Evolutionary conservation across 2,888 invertebrate genomes (phyloP).

Genomic region (Listrodromus nycthemerus): DNA sequence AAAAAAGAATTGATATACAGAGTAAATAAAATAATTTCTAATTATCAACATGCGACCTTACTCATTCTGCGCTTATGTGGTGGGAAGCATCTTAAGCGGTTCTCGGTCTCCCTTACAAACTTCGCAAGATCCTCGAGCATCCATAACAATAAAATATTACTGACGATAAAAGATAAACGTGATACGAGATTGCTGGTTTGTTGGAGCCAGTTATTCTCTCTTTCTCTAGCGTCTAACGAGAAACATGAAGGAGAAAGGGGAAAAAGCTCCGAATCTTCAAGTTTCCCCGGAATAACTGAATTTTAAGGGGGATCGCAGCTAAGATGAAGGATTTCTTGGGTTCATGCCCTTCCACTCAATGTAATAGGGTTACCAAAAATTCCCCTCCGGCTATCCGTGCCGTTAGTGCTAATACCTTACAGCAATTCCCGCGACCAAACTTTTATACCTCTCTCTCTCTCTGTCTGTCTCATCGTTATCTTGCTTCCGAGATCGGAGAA

Average conservation of each 20-base stretch:
- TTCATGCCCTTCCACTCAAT: slow-evolving; percentile 3
- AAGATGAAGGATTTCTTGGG: not conserved
- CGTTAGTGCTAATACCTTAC: not conserved
- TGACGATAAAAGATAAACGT: not conserved
- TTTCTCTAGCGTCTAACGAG: not conserved
- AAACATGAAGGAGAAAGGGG: not conserved
- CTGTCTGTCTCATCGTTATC: not conserved
- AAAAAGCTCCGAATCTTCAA: not conserved
- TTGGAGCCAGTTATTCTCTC: not conserved
- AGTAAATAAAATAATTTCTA: not conserved
- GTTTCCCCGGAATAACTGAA: slow-evolving; percentile 3
- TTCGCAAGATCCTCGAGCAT: not conserved
- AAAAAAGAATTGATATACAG: not conserved
- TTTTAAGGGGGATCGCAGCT: not conserved
- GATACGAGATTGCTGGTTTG: not conserved
- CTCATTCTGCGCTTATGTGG: not conserved
- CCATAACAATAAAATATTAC: slow-evolving; percentile 7
- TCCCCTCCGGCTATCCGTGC: not conserved
- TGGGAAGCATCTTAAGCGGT: not conserved
- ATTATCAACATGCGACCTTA: not conserved
- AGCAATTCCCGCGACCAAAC: not conserved
- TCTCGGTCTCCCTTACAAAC: not conserved
- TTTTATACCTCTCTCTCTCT: not conserved
- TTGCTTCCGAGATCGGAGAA: not conserved
- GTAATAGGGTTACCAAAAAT: slow-evolving; percentile 27